Evolutionary conservation across 2,113 vertebrate genomes (phyloP), one percentile per base, ranked within the genome.

Genomic region (Neolamprologus modestus): DNA sequence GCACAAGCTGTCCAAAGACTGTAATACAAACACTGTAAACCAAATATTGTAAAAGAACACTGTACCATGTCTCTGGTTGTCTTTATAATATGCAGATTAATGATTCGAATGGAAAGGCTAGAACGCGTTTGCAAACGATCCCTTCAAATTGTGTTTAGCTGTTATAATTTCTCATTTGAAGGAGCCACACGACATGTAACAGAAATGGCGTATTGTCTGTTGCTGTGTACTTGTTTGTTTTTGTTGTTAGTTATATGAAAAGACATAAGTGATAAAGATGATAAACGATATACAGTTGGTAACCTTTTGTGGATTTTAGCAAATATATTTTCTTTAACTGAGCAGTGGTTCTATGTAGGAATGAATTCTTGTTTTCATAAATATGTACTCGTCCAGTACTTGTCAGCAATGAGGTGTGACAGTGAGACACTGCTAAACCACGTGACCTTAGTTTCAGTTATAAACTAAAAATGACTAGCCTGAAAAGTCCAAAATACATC

Each of bases 301-400:
- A 28, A 47, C 40, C 21, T 47, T 47, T 73, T 73, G 21, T 45
- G 4, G 14, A 45, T 26, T 45, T 73, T 17, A 73, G 21, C 37
- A 26, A 73, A 17, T 73, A 73, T 4, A 16, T 45, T 26, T 73
- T 40, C 21, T 45, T 45, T 10, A 45, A 26, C 37, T 26, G 21
- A 45, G 42, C 24, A 7, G 16, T 47, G 24, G 13, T 76, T 47
- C 14, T 17, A 7, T 28, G 68, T 28, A 5, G 40, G 9, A 2
- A 24, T 28, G 4, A 5, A 28, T 12, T 28, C 40, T 76, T 10
- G 14, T 10, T 47, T 76, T 47, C 4, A 47, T 76, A 1, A 19
- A 19, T 19, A 28, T 47, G 21, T 10, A 0, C 21, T 45, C 9
- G 0, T 10, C 5, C 68, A 45, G 5, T 45, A 24, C 40, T 26